Conservation (phyloP, 2,797 vertebrate genomes). For the Artibeus lituratus region DNA sequence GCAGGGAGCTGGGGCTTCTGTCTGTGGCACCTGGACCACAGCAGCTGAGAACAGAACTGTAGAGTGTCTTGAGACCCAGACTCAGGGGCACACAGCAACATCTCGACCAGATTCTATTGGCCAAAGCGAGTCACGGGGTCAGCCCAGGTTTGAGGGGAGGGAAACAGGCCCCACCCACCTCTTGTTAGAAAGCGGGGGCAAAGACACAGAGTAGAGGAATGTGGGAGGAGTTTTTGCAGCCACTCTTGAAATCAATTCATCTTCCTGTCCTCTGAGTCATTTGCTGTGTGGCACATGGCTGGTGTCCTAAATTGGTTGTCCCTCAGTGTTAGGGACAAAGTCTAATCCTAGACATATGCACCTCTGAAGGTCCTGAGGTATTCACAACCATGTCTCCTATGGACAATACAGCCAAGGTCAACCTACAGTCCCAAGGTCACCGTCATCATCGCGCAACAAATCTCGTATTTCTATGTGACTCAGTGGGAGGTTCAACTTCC, state of each 20-base stretch:
- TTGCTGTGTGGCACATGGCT: not conserved
- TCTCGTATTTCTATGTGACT: not conserved
- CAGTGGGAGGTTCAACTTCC: not conserved
- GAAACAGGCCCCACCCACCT: not conserved
- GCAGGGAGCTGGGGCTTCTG: not conserved
- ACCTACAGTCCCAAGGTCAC: not conserved
- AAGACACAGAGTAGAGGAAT: not conserved
- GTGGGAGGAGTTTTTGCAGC: not conserved
- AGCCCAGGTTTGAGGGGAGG: too few species aligned
- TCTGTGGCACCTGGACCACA: not conserved
- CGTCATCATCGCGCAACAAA: not conserved
- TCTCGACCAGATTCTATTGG: not conserved
- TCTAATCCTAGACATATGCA: not conserved
- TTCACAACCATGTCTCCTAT: rapidly evolving
- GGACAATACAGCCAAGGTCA: not conserved
- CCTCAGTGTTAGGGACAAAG: not conserved
- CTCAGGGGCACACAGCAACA: not conserved
- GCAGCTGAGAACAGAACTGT: not conserved
- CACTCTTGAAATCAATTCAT: not conserved
- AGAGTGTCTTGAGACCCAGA: too few species aligned
- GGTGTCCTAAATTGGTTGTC: not conserved
- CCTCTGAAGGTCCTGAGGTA: not conserved
- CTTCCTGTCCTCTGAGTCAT: not conserved
- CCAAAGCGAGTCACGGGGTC: not conserved
- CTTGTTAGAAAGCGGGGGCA: not conserved